Percentiles rank a stretch among this genome's conserved stretches.
phyloP scores from a whole-genome alignment of 2,113 vertebrate species.

The Oryzias curvinotus region DNA sequence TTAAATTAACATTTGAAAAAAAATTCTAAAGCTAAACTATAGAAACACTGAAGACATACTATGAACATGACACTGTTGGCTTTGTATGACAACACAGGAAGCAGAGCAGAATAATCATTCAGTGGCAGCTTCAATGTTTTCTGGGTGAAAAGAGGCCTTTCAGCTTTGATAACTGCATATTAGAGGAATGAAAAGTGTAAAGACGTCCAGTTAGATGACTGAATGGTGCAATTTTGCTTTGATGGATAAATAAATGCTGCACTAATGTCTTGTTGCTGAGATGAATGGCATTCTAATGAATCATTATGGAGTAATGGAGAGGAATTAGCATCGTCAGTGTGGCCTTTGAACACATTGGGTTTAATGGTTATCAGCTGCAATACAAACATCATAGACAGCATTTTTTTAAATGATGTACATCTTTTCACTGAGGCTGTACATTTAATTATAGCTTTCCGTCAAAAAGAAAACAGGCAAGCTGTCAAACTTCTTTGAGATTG shows the following conservation, averaged over 20 bases:
- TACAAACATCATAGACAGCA: background rate
- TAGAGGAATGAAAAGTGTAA: conserved; percentile 31
- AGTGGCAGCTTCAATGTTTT: conserved; percentile 15
- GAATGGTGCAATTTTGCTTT: conserved; percentile 20
- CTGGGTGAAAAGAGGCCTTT: conserved; percentile 22
- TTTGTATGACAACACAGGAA: background rate
- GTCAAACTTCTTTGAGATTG: too few relatives aligned
- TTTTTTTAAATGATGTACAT: background rate
- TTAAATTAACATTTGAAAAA: too few relatives aligned
- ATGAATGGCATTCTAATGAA: conserved; percentile 37
- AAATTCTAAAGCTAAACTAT: too few relatives aligned
- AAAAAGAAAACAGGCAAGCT: too few relatives aligned
- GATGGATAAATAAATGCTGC: conserved; percentile 20
- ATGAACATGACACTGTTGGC: background rate
- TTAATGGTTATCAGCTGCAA: conserved; percentile 22
- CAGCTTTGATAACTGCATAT: conserved; percentile 21
- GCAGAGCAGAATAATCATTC: conserved; percentile 1
- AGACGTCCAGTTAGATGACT: conserved; percentile 37
- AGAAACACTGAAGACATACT: background rate
- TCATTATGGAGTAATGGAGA: conserved; percentile 31
- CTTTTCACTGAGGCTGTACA: background rate
- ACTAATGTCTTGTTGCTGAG: conserved; percentile 21
- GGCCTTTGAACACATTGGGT: conserved; percentile 19
- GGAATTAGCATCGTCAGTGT: conserved; percentile 14
- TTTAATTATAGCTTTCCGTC: background rate